A percentile compares a stretch with the other conserved stretches of the same genome.
phyloP scores from a whole-genome alignment of 2,888 invertebrate species.

The Linnaemya vulpina region DNA sequence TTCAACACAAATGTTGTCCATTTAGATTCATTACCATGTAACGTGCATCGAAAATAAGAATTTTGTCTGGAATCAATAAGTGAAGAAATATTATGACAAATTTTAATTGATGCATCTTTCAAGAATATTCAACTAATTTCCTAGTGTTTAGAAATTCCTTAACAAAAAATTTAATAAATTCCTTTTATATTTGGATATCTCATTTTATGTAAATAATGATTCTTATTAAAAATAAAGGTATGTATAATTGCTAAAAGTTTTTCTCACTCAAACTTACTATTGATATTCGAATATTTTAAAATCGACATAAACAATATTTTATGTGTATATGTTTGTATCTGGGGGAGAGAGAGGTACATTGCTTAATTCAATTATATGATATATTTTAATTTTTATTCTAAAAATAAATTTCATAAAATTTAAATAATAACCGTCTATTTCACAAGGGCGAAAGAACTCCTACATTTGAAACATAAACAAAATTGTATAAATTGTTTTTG shows the following conservation, averaged over 20 bases:
- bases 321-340: constrained; percentile 17
- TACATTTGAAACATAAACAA: too few relatives aligned
- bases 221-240: background rate
- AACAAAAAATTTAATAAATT: background rate
- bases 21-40: too few relatives aligned
- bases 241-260: background rate
- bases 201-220: background rate
- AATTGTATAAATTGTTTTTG: too few relatives aligned
- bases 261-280: constrained; percentile 65
- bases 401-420: constrained; percentile 16
- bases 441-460: too few relatives aligned
- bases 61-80: background rate
- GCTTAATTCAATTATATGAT: constrained; percentile 33
- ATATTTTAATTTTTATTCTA: constrained; percentile 20
- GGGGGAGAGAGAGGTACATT: constrained; percentile 43
- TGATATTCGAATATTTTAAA: constrained; percentile 52
- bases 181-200: constrained; percentile 1
- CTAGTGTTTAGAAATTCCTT: too few relatives aligned
- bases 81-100: background rate
- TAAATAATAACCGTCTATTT: too few relatives aligned
- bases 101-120: background rate
- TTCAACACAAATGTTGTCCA: too few relatives aligned
- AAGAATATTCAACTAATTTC: background rate
- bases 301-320: constrained; percentile 15
- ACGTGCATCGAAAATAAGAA: too few relatives aligned